Evolutionary conservation across 2,888 invertebrate species (phyloP).

Genomic region (Lottia gigantea): DNA sequence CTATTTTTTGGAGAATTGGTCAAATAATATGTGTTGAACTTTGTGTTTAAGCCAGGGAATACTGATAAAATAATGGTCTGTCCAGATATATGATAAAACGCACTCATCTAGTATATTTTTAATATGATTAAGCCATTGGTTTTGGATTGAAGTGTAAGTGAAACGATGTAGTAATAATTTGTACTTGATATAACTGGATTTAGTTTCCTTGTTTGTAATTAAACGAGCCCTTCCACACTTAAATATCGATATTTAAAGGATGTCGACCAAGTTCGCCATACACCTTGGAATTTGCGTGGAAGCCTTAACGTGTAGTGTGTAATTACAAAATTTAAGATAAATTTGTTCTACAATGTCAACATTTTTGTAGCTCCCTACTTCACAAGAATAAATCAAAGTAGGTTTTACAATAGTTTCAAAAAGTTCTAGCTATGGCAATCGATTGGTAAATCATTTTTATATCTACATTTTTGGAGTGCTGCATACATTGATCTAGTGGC

Average conservation of each 20-base stretch:
- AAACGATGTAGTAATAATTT: not conserved
- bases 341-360: not conserved
- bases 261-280: conserved; percentile 2
- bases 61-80: not conserved
- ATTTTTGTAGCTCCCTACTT: conserved; percentile 6
- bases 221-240: not conserved
- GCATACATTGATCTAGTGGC: not conserved
- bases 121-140: not conserved
- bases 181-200: not conserved
- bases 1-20: not conserved
- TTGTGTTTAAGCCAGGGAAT: not conserved
- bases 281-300: conserved; percentile 3
- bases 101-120: not conserved
- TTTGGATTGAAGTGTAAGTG: not conserved
- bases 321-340: conserved; percentile 7
- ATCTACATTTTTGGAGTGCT: not conserved
- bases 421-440: not conserved
- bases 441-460: not conserved
- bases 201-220: too few relatives aligned
- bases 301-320: not conserved
- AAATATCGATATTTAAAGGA: not conserved
- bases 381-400: conserved; percentile 3
- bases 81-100: not conserved
- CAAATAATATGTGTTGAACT: not conserved
- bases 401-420: too few relatives aligned